Conservation (phyloP, 2,113 vertebrate genomes). For the Lanius collurio region DNA sequence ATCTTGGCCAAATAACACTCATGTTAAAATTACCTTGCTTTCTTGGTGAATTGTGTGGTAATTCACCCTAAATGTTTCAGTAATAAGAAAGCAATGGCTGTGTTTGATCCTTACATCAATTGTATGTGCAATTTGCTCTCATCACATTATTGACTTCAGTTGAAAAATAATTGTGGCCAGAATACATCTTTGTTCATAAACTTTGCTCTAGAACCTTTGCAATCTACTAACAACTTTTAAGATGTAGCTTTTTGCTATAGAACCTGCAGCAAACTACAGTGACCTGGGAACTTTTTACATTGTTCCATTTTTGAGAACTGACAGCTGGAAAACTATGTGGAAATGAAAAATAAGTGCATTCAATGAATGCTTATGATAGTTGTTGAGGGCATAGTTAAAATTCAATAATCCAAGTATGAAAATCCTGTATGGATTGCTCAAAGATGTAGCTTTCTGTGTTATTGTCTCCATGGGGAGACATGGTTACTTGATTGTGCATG, state of each 20-base stretch:
- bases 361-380: background rate
- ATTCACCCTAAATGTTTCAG: background rate
- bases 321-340: background rate
- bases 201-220: background rate
- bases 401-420: background rate
- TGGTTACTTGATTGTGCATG: background rate
- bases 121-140: background rate
- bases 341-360: background rate
- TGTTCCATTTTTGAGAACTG: background rate
- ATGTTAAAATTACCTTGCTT: background rate
- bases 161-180: background rate
- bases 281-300: background rate
- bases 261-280: background rate
- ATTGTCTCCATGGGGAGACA: background rate
- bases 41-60: background rate
- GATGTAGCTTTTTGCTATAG: background rate
- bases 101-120: background rate
- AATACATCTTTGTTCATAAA: background rate
- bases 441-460: background rate
- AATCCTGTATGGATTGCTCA: background rate
- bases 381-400: background rate
- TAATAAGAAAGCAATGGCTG: background rate
- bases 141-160: background rate
- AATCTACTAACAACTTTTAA: background rate
- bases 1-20: background rate